Evolutionary conservation across 2,113 vertebrate species (phyloP).

Genomic region (Coturnix japonica): DNA sequence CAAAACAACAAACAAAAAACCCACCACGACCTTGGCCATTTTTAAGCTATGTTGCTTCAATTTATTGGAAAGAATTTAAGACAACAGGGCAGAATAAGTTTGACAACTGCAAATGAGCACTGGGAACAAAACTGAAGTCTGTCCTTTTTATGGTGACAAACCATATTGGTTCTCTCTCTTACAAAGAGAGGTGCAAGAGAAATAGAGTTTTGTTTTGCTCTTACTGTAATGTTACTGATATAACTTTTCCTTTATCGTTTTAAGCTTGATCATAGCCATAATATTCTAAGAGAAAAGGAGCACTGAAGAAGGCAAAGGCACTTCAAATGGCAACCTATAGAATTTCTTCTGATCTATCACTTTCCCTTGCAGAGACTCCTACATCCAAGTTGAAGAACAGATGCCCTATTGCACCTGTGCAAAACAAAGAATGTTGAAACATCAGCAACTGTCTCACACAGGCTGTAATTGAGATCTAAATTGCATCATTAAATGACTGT

Average conservation of each 20-base stretch:
- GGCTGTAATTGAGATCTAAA: background rate
- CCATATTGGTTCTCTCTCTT: background rate
- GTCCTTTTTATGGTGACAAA: background rate
- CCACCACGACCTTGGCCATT: conserved; percentile 7
- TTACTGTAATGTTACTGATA: background rate
- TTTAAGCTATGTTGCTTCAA: background rate
- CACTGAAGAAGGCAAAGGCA: background rate
- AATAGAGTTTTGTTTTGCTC: background rate
- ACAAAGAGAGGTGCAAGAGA: background rate
- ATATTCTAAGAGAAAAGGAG: background rate
- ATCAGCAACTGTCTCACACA: background rate
- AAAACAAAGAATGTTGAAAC: background rate
- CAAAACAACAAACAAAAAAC: background rate
- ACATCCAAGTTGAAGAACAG: background rate
- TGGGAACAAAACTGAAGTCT: background rate
- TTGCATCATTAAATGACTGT: background rate
- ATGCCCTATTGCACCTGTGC: background rate
- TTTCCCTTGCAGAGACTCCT: background rate
- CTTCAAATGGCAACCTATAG: background rate
- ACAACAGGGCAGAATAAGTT: conserved; percentile 12
- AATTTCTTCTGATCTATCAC: background rate
- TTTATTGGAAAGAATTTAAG: conserved; percentile 8
- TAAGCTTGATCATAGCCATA: background rate
- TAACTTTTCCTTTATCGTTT: background rate
- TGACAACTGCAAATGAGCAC: background rate